phyloP scores from a whole-genome alignment of 2,888 invertebrate genomes.

The Harpalus rufipes region DNA sequence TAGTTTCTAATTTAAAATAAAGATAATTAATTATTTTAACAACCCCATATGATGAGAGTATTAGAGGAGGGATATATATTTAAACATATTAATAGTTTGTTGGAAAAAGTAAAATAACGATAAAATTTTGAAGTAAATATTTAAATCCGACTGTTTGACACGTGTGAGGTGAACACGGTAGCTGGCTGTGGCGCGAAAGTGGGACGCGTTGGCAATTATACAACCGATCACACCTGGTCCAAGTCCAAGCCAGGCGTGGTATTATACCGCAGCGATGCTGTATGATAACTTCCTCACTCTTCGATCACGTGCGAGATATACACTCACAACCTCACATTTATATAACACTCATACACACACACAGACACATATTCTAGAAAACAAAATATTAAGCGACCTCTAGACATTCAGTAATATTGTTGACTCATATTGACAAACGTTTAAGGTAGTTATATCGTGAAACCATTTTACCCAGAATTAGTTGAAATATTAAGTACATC shows the following conservation, averaged over 20 bases:
- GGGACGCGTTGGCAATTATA: slow-evolving; percentile 71
- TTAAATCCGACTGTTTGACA: background rate
- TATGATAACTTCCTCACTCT: slow-evolving; percentile 1
- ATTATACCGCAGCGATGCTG: background rate
- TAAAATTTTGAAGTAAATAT: background rate
- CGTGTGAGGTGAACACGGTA: slow-evolving; percentile 40
- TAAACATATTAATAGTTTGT: background rate
- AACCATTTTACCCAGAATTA: no score
- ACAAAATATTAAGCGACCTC: background rate
- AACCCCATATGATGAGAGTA: background rate
- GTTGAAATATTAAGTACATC: no score
- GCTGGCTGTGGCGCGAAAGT: slow-evolving; percentile 70
- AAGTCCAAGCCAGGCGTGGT: slow-evolving; percentile 12
- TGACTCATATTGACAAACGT: no score
- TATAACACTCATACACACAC: background rate
- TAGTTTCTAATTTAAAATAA: slow-evolving; percentile 3
- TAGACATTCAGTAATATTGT: background rate
- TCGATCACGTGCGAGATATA: background rate
- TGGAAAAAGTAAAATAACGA: background rate
- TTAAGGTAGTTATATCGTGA: no score
- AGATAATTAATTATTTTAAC: background rate
- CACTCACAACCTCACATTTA: background rate
- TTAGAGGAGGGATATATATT: background rate
- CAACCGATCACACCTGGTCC: slow-evolving; percentile 69
- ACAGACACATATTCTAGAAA: background rate